These are phyloP conservation scores for Tetheella fluctuosa DNA, from an alignment of 2,888 invertebrate species.

Conservation along the genomic window DNA sequence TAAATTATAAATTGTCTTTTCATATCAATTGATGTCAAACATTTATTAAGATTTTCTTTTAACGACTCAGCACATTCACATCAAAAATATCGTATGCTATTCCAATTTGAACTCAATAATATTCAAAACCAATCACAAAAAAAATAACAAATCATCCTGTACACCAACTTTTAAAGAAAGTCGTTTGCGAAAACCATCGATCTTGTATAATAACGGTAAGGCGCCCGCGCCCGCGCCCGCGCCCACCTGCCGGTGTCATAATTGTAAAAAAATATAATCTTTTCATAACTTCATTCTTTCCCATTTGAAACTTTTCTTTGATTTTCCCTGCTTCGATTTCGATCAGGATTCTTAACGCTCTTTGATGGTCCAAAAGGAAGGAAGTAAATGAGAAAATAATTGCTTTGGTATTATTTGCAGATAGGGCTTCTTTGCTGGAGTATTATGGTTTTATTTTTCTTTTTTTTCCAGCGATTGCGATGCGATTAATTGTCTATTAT, in stretches of 20 bases:
- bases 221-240: no score
- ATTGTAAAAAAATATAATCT: conserved; percentile 63
- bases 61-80: no score
- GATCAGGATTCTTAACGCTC: conserved; percentile 66
- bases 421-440: conserved; percentile 56
- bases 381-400: conserved; percentile 74
- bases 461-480: conserved; percentile 18
- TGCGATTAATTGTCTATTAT: conserved; percentile 54
- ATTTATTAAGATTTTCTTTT: no score
- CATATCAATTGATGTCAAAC: no score
- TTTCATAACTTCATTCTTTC: conserved; percentile 58
- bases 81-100: not conserved
- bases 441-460: conserved; percentile 34
- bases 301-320: conserved; percentile 62
- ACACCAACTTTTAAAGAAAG: conserved; percentile 57
- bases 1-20: no score
- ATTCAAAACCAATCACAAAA: conserved; percentile 26
- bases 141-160: conserved; percentile 34
- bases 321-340: conserved; percentile 66
- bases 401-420: conserved; percentile 68
- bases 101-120: not conserved
- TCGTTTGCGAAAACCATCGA: conserved; percentile 48
- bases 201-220: conserved; percentile 61
- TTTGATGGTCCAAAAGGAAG: conserved; percentile 64
- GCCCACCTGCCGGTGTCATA: conserved; percentile 71